Evolutionary conservation across 2,113 vertebrate genomes (phyloP), one percentile per base, ranked within the genome.

Genomic region (Chinchilla lanigera): DNA sequence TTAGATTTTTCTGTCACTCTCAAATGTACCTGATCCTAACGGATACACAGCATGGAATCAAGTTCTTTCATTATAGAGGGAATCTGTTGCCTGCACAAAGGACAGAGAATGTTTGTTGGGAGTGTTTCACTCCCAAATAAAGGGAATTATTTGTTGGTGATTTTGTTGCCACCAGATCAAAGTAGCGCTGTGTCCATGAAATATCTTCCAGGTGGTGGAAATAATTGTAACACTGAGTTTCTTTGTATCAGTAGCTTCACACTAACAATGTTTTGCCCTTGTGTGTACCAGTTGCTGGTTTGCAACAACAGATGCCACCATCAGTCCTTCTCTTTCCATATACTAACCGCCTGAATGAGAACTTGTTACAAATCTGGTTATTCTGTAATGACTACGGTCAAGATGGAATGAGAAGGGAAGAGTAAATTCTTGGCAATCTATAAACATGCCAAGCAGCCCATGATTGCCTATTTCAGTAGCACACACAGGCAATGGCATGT

Each of bases 231-330:
- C 54, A 47, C 52, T 95, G 88, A 86, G 77, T 58, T 65, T 97
- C 65, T 85, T 83, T 86, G 38, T 90, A 28, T 93, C 77, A 80
- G 60, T 63, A 69, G 44, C 67, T 97, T 96, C 61, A 90, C 20
- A 69, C 5, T 41, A 61, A 52, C 41, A 77, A n/a, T 8, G 5
- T 44, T 77, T 61, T 94, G 73, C 61, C 30, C 90, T 87, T 86
- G n/a, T 91, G 78, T 82, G 54, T 93, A 58, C 58, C 80, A 94
- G 60, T 73, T 85, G 28, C 67, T 95, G 87, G 60, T 92, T 94
- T 95, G 26, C 41, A 97, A 92, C 14, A 96, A 90, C 67, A 97
- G 69, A 95, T 90, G 61, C 19, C 73, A 93, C 88, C 77, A 95
- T 96, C 69, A 97, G 0, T 47, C 8, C 86, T 93, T 83, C 67